phyloP scores from a whole-genome alignment of 2,113 vertebrate species.

The Myotis brandtii region DNA sequence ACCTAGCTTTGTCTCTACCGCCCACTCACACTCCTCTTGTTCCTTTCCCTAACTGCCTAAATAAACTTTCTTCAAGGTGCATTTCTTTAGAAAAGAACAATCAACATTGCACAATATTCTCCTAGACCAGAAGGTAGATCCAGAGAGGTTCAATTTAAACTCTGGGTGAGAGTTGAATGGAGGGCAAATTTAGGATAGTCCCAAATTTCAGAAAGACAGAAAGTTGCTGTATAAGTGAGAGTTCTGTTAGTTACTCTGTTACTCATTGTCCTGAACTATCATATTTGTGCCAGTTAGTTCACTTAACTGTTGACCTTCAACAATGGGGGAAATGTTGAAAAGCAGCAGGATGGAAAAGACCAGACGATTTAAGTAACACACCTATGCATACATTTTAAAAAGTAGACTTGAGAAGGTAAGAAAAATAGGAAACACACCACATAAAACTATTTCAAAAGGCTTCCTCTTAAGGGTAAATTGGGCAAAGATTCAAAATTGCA shows the following conservation, averaged over 20 bases:
- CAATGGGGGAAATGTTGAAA: neutral
- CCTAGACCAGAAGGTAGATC: neutral
- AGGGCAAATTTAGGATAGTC: neutral
- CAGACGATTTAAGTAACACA: neutral
- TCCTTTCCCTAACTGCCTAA: neutral
- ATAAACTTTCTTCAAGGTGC: neutral
- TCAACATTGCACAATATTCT: neutral
- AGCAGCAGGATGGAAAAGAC: neutral
- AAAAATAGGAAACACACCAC: neutral
- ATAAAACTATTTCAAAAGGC: neutral
- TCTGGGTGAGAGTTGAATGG: neutral
- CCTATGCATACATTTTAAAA: neutral
- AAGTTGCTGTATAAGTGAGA: neutral
- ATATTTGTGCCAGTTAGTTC: neutral
- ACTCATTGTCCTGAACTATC: neutral
- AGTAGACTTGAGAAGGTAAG: neutral
- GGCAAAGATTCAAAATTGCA: neutral
- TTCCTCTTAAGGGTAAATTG: neutral
- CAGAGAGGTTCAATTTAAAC: neutral
- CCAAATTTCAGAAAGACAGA: constrained; percentile 17
- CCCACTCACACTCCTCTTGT: neutral
- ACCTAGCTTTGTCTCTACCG: neutral
- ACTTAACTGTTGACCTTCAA: neutral
- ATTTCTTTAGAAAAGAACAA: constrained; percentile 44
- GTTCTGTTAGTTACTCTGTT: neutral